Base-by-base conservation (phyloP, 2,888 invertebrate genomes). In the Chaitophorus viminalis region DNA sequence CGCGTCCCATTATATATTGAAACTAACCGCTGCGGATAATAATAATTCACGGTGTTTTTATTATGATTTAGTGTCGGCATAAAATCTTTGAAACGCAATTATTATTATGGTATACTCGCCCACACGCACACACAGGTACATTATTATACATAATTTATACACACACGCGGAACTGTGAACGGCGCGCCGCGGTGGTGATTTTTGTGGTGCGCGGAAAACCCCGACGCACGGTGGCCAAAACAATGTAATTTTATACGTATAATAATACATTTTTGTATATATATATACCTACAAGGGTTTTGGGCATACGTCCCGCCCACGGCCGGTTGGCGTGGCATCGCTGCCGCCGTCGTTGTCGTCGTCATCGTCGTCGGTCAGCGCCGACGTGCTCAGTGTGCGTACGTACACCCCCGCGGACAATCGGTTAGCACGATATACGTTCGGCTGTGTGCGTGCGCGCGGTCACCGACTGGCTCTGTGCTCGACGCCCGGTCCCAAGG, bases 341-440 rank as follows among this genome's bases (percentile, higher is more conserved):
- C 29, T 54, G 54, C 36, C 70, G 70, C 29, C 70, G 33, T n/a
- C n/a, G n/a, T n/a, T n/a, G n/a, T n/a, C n/a, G n/a, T n/a, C n/a
- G n/a, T 36, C n/a, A 33, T 39, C 74, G 60, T 36, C 72, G 72
- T 46, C 72, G 36, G 60, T 75, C 54, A 79, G 36, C 74, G 18
- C 21, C 83, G 14, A 11, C 21, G 9, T 25, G 70, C 46, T 82
- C 65, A 84, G 84, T 76, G 84, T 65, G 76, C 84, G 65, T 83
- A 65, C 60, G 60, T 75, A 83, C 39, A 25, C 76, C 74, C 46
- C 8, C 76, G 76, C 39, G 39, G 83, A 75, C 83, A 21, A 81
- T 36, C 36, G 36, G 36, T 6, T 3, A 36, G 36, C 36, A 36
- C 36, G 36, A 36, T 6, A 6, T 36, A 39, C 33, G 8, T 25